These are phyloP conservation scores for Monochamus alternatus DNA, from an alignment of 2,888 invertebrate species.

Conservation along the genomic window DNA sequence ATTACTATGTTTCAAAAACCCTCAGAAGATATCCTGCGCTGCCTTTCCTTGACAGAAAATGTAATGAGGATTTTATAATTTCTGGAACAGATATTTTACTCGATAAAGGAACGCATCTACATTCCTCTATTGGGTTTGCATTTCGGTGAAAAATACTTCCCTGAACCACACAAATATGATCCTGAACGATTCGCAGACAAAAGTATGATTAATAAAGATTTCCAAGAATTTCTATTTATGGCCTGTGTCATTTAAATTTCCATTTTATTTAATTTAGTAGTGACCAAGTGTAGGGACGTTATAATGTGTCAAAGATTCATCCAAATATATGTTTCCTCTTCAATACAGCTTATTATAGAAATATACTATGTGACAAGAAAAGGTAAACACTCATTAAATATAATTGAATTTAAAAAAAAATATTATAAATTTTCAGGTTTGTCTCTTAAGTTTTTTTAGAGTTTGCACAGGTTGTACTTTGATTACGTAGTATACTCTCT, in stretches of 20 bases:
- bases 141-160: conserved; percentile 57
- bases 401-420: no score
- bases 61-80: conserved; percentile 58
- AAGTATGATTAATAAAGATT: conserved; percentile 46
- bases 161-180: conserved; percentile 56
- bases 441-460: no score
- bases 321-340: no score
- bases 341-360: no score
- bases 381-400: no score
- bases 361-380: no score
- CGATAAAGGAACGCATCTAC: conserved; percentile 64
- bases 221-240: conserved; percentile 56
- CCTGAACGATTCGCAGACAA: conserved; percentile 57
- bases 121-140: conserved; percentile 58
- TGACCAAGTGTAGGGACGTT: conserved; percentile 58
- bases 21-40: conserved; percentile 68
- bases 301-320: no score
- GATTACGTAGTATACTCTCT: no score
- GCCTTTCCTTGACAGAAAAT: conserved; percentile 59
- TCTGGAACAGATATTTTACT: conserved; percentile 56
- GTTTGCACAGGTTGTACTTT: no score
- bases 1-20: conserved; percentile 66
- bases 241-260: no score
- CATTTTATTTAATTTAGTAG: no score
- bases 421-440: no score